Conservation (phyloP, 1,140 invertebrate genomes). For the Spodoptera frugiperda region DNA sequence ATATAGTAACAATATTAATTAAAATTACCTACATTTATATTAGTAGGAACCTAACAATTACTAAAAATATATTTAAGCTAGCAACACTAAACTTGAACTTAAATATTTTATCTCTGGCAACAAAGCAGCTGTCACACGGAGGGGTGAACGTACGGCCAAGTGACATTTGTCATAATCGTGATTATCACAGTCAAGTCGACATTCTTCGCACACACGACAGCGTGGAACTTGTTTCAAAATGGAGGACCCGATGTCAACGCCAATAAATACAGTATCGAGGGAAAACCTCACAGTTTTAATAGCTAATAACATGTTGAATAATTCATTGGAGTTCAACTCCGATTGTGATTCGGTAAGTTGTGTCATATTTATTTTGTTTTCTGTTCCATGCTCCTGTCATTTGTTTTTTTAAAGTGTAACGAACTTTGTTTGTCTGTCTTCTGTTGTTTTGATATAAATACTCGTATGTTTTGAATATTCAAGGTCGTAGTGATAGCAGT, state of each 20-base stretch:
- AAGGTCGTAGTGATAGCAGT: too few species aligned
- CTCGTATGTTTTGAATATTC: too few species aligned
- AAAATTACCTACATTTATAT: too few species aligned
- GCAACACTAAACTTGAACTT: too few species aligned
- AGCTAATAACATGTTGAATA: constrained; percentile 69
- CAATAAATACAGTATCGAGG: constrained; percentile 65
- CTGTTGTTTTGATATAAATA: too few species aligned
- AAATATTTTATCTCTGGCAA: not conserved
- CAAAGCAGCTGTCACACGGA: not conserved
- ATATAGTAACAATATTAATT: too few species aligned
- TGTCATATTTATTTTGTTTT: not conserved
- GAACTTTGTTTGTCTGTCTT: not conserved
- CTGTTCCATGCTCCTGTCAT: not conserved
- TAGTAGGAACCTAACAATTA: too few species aligned
- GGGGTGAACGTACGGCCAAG: too few species aligned
- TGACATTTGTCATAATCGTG: too few species aligned
- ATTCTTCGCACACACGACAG: not conserved
- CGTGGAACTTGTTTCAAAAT: constrained; percentile 9
- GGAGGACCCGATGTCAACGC: constrained; percentile 58
- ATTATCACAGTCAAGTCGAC: too few species aligned
- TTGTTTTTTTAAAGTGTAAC: constrained; percentile 3
- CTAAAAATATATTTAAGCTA: too few species aligned
- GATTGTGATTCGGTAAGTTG: constrained; percentile 67
- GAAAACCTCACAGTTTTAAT: constrained; percentile 69
- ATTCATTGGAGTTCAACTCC: constrained; percentile 64